These are phyloP conservation scores for Haemorhous mexicanus DNA, from an alignment of 2,113 vertebrate genomes.

Conservation along the genomic window DNA sequence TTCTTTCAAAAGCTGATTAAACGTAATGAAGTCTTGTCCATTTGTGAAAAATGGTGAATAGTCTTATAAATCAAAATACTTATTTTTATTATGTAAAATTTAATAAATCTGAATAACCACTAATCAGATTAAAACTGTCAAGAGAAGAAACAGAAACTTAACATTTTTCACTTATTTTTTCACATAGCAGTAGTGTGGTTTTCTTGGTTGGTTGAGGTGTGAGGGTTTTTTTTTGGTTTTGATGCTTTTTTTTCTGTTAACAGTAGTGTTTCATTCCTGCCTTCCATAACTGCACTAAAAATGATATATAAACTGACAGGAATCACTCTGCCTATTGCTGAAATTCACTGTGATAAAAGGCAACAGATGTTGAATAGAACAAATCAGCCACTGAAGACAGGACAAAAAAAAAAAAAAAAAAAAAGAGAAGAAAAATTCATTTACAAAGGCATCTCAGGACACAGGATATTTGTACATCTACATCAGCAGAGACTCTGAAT, in stretches of 20 bases:
- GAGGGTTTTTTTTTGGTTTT: neutral
- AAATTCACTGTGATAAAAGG: slow-evolving; percentile 17
- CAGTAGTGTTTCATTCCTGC: neutral
- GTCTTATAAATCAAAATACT: neutral
- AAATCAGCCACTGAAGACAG: neutral
- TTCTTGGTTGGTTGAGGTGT: neutral
- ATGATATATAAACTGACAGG: neutral
- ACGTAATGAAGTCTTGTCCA: neutral
- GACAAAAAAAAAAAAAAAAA: neutral
- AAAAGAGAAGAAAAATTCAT: neutral
- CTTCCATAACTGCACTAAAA: neutral
- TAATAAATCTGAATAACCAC: neutral
- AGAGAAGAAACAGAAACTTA: neutral
- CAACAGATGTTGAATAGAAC: neutral
- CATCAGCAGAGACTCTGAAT: neutral
- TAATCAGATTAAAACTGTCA: neutral
- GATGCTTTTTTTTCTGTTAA: neutral
- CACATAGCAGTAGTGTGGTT: neutral
- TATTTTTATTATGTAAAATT: neutral
- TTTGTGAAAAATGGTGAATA: neutral
- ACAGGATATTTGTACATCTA: neutral
- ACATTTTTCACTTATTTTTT: neutral
- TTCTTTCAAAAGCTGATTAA: slow-evolving; percentile 14
- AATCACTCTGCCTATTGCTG: neutral
- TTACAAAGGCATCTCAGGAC: slow-evolving; percentile 1